Conservation (phyloP, 2,888 invertebrate species). For the Molorchus minor region DNA sequence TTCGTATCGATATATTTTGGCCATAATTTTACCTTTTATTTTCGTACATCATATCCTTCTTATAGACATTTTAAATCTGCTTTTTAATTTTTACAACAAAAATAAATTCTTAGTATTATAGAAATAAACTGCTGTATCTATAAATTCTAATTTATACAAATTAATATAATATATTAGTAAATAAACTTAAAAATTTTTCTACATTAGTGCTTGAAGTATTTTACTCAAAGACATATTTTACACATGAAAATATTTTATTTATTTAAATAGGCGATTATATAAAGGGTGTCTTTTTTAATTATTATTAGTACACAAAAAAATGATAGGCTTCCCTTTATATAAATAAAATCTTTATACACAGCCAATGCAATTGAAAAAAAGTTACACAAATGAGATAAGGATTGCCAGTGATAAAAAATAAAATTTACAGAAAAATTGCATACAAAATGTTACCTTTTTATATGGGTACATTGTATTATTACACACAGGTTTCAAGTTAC, state of each 20-base stretch:
- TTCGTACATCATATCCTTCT: background rate
- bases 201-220: conserved; percentile 6
- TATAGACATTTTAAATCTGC: conserved; percentile 6
- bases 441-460: too few relatives aligned
- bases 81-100: conserved; percentile 16
- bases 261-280: conserved; percentile 18
- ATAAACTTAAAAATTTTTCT: conserved; percentile 5
- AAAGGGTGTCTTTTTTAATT: conserved; percentile 13
- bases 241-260: conserved; percentile 12
- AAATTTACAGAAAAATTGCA: conserved; percentile 4
- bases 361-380: conserved; percentile 31
- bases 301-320: conserved; percentile 13
- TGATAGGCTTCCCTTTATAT: conserved; percentile 16
- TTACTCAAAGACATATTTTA: background rate
- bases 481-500: too few relatives aligned
- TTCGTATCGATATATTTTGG: conserved; percentile 12
- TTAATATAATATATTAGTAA: conserved; percentile 11
- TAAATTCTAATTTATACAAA: conserved; percentile 2
- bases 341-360: conserved; percentile 33
- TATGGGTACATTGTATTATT: too few relatives aligned
- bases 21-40: conserved; percentile 21
- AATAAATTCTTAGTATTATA: conserved; percentile 16
- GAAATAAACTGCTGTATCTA: background rate
- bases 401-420: conserved; percentile 10
- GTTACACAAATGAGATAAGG: conserved; percentile 17